Evolutionary conservation across 2,888 invertebrate species (phyloP).

Genomic region (Sesia bembeciformis): DNA sequence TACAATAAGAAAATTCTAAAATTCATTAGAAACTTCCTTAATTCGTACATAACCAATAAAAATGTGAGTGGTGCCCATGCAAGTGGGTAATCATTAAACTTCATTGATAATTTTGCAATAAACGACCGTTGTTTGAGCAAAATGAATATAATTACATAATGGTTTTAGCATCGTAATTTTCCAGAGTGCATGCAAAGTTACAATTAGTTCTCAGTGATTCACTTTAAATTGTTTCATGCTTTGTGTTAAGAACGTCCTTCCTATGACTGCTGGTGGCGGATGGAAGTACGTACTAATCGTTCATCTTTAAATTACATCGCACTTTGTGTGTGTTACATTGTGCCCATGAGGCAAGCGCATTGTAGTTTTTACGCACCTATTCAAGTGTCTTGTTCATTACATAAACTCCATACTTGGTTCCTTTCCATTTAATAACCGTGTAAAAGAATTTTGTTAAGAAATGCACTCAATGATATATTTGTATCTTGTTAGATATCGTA

Average conservation of each 20-base stretch:
- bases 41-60: no score
- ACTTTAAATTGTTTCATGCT: not conserved
- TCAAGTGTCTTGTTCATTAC: conserved; percentile 13
- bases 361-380: conserved; percentile 13
- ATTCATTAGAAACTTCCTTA: no score
- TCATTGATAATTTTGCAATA: no score
- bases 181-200: not conserved
- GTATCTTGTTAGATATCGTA: not conserved
- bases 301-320: not conserved
- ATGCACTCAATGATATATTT: not conserved
- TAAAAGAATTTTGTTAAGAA: not conserved
- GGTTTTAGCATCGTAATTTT: not conserved
- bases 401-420: conserved; percentile 9
- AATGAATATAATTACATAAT: not conserved
- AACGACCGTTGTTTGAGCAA: no score
- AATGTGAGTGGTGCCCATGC: no score
- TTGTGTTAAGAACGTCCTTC: not conserved
- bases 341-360: conserved; percentile 11
- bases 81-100: no score
- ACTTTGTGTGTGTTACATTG: conserved; percentile 1
- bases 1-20: no score
- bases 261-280: not conserved
- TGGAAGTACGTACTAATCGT: not conserved
- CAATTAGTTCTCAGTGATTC: not conserved
- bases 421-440: conserved; percentile 7